Conservation (phyloP, 2,797 vertebrate species). For the Tolypeutes matacus region DNA sequence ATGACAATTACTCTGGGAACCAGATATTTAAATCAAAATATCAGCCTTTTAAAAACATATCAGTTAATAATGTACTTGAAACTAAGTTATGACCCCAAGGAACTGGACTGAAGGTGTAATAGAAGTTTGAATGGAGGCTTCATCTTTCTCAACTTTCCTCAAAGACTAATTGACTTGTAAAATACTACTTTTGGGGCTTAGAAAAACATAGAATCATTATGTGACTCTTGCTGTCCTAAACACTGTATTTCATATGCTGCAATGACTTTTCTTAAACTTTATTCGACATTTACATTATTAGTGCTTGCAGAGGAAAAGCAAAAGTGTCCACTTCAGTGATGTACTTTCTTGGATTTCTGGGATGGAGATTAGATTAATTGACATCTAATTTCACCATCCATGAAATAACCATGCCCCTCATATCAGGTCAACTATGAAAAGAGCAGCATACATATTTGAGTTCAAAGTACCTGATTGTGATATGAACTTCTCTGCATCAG, state of each 20-base stretch:
- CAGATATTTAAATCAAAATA: not conserved
- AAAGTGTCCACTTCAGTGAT: not conserved
- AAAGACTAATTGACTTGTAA: not conserved
- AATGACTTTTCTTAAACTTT: not conserved
- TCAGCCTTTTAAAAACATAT: not conserved
- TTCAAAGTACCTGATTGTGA: not conserved
- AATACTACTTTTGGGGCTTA: not conserved
- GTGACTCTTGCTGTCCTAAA: not conserved
- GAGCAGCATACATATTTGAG: not conserved
- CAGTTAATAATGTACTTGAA: not conserved
- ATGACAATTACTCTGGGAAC: not conserved
- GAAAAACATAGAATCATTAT: not conserved
- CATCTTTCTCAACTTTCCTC: not conserved
- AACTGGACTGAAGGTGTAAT: not conserved
- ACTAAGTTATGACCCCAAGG: not conserved
- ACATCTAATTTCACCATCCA: not conserved
- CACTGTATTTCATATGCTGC: not conserved
- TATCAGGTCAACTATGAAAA: not conserved
- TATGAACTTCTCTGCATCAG: not conserved
- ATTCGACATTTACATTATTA: not conserved
- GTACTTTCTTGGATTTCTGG: not conserved
- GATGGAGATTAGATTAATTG: not conserved
- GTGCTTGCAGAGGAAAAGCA: not conserved
- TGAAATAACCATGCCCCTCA: conserved; percentile 1
- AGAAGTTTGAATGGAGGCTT: not conserved